phyloP scores from a whole-genome alignment of 2,113 vertebrate genomes.

The Apteryx owenii region DNA sequence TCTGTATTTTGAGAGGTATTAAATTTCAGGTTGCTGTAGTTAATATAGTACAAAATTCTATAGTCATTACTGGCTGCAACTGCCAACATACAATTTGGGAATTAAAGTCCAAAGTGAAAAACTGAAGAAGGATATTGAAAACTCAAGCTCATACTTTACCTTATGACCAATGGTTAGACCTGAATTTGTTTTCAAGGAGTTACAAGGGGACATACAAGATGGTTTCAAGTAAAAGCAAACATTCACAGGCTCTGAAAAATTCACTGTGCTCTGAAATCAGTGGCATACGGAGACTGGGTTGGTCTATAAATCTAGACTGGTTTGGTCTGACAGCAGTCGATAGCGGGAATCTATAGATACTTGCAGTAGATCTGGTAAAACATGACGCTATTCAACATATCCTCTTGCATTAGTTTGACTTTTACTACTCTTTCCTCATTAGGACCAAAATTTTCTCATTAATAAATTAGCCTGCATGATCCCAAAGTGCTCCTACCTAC shows the following conservation, averaged over 20 bases:
- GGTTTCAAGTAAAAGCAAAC: not conserved
- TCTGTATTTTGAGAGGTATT: not conserved
- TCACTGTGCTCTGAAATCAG: not conserved
- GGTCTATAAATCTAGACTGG: not conserved
- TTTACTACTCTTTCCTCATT: not conserved
- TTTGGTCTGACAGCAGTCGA: not conserved
- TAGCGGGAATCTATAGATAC: not conserved
- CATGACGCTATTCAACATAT: fast-evolving
- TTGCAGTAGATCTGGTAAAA: not conserved
- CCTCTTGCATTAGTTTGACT: not conserved
- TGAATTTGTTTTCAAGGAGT: fast-evolving
- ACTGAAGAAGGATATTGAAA: not conserved
- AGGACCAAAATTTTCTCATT: not conserved
- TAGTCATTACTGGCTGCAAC: conserved; percentile 1
- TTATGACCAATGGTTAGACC: fast-evolving
- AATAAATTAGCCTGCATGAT: not conserved
- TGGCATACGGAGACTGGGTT: not conserved
- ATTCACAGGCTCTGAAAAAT: not conserved
- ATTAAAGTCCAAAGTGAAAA: not conserved
- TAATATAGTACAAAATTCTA: conserved; percentile 23
- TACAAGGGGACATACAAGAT: not conserved
- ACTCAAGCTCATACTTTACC: not conserved
- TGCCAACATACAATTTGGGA: conserved; percentile 5
- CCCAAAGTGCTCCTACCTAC: not conserved
- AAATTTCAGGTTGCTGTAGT: conserved; percentile 20